Conservation (phyloP, 2,888 invertebrate genomes). For the Glyphotaelius pellucidus region DNA sequence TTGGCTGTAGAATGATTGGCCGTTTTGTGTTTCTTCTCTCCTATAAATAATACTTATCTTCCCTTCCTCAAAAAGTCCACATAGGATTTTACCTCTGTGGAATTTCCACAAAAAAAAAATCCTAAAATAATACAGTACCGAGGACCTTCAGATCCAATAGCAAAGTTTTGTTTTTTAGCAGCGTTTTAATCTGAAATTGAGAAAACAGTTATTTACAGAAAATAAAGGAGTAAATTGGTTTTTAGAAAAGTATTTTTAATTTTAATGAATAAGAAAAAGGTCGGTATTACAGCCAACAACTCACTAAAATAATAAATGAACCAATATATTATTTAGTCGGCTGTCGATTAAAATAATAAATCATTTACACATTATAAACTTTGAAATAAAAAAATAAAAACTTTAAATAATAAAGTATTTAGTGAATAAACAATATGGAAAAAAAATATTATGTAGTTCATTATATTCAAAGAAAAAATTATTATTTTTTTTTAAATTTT, state of each 20-base stretch:
- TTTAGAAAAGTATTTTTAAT: conserved; percentile 40
- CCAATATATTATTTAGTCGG: conserved; percentile 8
- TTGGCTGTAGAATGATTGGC: too few species aligned
- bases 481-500: conserved; percentile 18
- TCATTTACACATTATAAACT: conserved; percentile 32
- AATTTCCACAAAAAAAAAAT: too few species aligned
- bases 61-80: too few species aligned
- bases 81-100: too few species aligned
- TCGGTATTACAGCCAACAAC: conserved; percentile 40
- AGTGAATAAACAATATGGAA: conserved; percentile 34
- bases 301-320: conserved; percentile 8
- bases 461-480: conserved; percentile 13
- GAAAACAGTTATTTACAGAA: neutral
- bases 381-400: conserved; percentile 27
- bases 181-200: neutral
- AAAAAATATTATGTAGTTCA: neutral
- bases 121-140: too few species aligned
- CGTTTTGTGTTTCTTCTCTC: too few species aligned
- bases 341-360: conserved; percentile 23
- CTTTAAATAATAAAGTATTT: conserved; percentile 38
- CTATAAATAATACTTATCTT: too few species aligned
- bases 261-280: conserved; percentile 34
- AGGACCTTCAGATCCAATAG: too few species aligned
- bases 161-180: too few species aligned
- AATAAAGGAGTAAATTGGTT: conserved; percentile 13